Evolutionary conservation across 1,140 invertebrate genomes (phyloP), one percentile per base, ranked within the genome.

Genomic region (Nymphalis io): DNA sequence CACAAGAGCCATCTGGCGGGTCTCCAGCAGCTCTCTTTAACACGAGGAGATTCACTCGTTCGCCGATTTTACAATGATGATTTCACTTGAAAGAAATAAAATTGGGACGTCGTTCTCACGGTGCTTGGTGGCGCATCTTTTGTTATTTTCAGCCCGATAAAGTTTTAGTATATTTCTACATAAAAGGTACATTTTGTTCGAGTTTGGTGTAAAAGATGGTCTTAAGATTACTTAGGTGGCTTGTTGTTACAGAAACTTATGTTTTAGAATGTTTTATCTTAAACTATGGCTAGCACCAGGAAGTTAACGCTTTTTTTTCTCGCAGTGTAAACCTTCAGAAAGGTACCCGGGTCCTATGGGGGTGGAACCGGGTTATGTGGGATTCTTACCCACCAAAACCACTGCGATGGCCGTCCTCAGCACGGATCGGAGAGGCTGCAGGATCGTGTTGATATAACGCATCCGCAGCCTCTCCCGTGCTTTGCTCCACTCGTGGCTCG

Each of bases 1-100:
- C 74, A 74, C 71, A 77, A 84, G 84, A 79, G 83, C 75, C 81
- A 85, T 82, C 87, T 90, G 88, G 88, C 88, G 76, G 71, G 68
- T 59, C 78, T 88, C 88, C 88, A 90, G 78, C 72, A 70, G 72
- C 80, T 76, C 81, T 76, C 67, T 75, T 73, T 73, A 73, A 63
- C 63, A 70, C 71, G 73, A 71, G 70, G 70, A 76, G 66, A 73
- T 73, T 71, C 68, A 73, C 68, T 63, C 63, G 66, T 70, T 71
- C 71, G 70, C 69, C 68, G 74, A 73, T 78, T 78, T 75, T 72
- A 73, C 74, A 71, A 70, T 73, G 72, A 73, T 65, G 68, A 67
- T 72, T 73, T 70, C 66, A 63, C 60, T 69, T 64, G 57, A 62
- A 67, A 75, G 71, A 75, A 67, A 75, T 70, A 68, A 75, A 75